Evolutionary conservation across 2,888 invertebrate species (phyloP), one percentile per base, ranked within the genome.

Genomic region (Seira ritae): DNA sequence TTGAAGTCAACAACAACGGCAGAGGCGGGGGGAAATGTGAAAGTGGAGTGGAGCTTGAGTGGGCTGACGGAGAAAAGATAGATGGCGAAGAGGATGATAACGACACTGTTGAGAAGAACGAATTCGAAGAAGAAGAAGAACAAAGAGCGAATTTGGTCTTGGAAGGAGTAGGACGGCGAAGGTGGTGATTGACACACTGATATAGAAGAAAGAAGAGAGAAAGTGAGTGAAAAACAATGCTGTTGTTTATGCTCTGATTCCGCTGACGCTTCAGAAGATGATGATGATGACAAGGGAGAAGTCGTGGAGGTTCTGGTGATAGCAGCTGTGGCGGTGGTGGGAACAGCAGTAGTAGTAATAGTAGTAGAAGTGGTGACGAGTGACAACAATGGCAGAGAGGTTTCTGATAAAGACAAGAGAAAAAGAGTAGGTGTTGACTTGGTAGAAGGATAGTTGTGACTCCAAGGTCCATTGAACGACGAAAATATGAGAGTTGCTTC

Each of bases 401-500:
- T 62, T 62, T 62, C 12, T 62, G 62, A 62, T 62, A 62, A 62
- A 62, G 62, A 62, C 62, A 62, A 62, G 62, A 62, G 62, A 62
- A 65, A 50, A 73, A 81, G 80, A 81, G 60, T 75, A 46, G 80
- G 62, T 55, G 80, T 65, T 46, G 76, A 76, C 31, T 55, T 76
- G 55, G 62, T 37, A n/a, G 37, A 23, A 68, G 75, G 65, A 50
- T 10, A 42, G 71, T 42, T 23, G 71, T 46, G 65, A 81, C 75
- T 46, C 74, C 80, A 81, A 81, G 75, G 80, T 70, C 71, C 75
- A 81, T 81, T 81, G 75, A 81, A 65, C 17, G 50, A 75, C 23
- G 17, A 73, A 60, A 55, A 62, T 20, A 62, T 8, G 62, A 74
- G 42, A 46, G 19, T 62, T 37, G 60, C n/a, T 46, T 65, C 3